Evolutionary conservation across 1,140 invertebrate genomes (phyloP).

Genomic region (Drosophila baimaii): DNA sequence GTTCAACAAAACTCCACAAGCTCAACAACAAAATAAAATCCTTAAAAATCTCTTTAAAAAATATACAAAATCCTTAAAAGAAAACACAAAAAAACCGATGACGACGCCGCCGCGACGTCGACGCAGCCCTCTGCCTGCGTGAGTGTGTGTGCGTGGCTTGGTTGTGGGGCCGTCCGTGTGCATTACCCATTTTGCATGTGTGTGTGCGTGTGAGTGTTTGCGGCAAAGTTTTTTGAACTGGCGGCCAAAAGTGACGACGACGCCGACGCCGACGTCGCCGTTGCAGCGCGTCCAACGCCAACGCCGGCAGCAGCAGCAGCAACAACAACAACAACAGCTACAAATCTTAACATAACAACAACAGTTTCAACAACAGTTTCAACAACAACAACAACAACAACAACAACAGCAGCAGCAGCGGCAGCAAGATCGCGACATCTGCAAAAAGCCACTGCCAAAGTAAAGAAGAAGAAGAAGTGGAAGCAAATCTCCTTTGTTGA

Average conservation of each 20-base stretch:
- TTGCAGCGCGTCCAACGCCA: conserved; percentile 51
- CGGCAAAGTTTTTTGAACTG: conserved; percentile 70
- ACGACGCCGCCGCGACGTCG: conserved; percentile 59
- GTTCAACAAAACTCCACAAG: conserved; percentile 12
- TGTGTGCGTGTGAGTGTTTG: conserved; percentile 50
- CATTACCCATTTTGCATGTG: conserved; percentile 29
- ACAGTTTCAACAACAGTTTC: conserved; percentile 27
- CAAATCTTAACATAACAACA: conserved; percentile 4
- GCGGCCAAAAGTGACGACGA: conserved; percentile 77
- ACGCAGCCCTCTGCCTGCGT: conserved; percentile 67
- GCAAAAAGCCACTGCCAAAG: conserved; percentile 76
- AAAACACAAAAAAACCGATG: conserved; percentile 51
- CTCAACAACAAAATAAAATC: neutral
- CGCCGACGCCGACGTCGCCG: conserved; percentile 59
- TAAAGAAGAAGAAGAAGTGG: conserved; percentile 81
- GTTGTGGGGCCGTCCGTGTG: conserved; percentile 12
- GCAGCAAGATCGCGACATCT: conserved; percentile 62
- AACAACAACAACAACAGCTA: conserved; percentile 27
- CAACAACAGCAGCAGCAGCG: conserved; percentile 50
- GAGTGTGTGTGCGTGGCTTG: conserved; percentile 46
- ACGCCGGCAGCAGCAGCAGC: conserved; percentile 43
- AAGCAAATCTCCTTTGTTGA: conserved; percentile 75
- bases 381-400: conserved; percentile 47
- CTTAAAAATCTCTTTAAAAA: neutral
- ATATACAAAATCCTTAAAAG: neutral